Evolutionary conservation across 1,140 invertebrate species (phyloP), one percentile per base, ranked within the genome.

Genomic region (Aphaenogaster rudis): DNA sequence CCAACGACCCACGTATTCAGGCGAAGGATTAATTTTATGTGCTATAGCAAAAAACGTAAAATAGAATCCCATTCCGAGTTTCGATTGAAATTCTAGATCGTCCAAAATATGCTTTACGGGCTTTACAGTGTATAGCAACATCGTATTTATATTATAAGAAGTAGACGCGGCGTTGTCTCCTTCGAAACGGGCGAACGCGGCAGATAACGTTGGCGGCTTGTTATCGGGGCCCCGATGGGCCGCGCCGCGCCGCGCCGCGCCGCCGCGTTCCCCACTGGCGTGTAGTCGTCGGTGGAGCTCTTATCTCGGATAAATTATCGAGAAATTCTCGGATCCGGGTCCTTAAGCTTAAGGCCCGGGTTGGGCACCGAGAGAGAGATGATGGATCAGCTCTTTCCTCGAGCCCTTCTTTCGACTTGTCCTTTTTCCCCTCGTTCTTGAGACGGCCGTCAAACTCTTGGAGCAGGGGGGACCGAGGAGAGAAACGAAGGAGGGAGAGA

Each of bases 341-440:
- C 66, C 78, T 86, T 82, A 86, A 86, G 76, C 76, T 69, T 80
- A 39, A 71, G n/a, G 76, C 36, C 57, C 76, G 52, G 66, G 39
- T 33, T 42, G 66, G 45, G 86, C 78, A 63, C 36, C 48, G 86
- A 67, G 66, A 86, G 66, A 67, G 78, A 86, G 78, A 86, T 86
- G 86, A 86, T 86, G 86, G 86, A 86, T 86, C 86, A 86, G 86
- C 86, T 86, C 86, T 86, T 80, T 86, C 78, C 77, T 81, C 76
- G 66, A 81, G 77, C 78, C 66, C 77, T 36, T 86, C 78, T 80
- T 80, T 82, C 66, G 36, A 86, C 66, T 86, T 81, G 42, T 86
- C 66, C 78, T 86, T 86, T 86, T 79, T 86, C 69, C 86, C 78
- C 78, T 86, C 67, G 86, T 86, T 86, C 66, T 67, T 86, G 86